Percentiles rank a stretch among this genome's conserved stretches.
Evolutionary conservation across 2,888 invertebrate species (phyloP).

Genomic region (Callyntrura sp.): DNA sequence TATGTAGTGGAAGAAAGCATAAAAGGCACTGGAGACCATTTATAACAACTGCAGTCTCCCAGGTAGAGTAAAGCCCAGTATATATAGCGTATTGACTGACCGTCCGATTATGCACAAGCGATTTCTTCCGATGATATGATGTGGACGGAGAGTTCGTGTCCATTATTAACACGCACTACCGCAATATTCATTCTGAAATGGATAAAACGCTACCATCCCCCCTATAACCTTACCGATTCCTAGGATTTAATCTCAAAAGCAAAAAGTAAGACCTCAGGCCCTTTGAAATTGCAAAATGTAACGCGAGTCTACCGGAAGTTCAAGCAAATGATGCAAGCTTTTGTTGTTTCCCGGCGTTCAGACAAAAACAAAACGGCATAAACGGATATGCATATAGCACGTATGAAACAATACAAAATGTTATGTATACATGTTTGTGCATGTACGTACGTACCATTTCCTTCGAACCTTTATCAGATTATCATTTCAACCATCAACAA

Average conservation of each 20-base stretch:
- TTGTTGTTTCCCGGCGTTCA: too few relatives aligned
- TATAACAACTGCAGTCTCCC: too few relatives aligned
- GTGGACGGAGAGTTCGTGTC: too few relatives aligned
- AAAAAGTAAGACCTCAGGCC: slow-evolving; percentile 25
- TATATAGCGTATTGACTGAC: neutral
- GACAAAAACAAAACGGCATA: too few relatives aligned
- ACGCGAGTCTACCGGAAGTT: slow-evolving; percentile 4
- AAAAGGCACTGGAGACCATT: neutral
- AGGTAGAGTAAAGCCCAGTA: neutral
- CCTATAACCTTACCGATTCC: too few relatives aligned
- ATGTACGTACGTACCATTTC: too few relatives aligned
- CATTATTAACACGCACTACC: too few relatives aligned
- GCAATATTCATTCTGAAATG: too few relatives aligned
- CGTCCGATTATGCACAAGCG: slow-evolving; percentile 20
- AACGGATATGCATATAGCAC: too few relatives aligned
- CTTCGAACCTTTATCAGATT: neutral
- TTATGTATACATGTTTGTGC: too few relatives aligned
- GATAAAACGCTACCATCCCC: too few relatives aligned
- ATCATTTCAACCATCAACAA: slow-evolving; percentile 11
- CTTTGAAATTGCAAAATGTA: slow-evolving; percentile 25
- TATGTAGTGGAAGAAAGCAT: neutral
- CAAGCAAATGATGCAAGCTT: slow-evolving; percentile 11
- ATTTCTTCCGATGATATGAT: slow-evolving; percentile 26
- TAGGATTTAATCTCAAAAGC: too few relatives aligned
- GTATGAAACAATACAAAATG: neutral